These are phyloP conservation scores for Xestia ashworthii DNA, from an alignment of 2,888 invertebrate genomes.

Conservation along the genomic window DNA sequence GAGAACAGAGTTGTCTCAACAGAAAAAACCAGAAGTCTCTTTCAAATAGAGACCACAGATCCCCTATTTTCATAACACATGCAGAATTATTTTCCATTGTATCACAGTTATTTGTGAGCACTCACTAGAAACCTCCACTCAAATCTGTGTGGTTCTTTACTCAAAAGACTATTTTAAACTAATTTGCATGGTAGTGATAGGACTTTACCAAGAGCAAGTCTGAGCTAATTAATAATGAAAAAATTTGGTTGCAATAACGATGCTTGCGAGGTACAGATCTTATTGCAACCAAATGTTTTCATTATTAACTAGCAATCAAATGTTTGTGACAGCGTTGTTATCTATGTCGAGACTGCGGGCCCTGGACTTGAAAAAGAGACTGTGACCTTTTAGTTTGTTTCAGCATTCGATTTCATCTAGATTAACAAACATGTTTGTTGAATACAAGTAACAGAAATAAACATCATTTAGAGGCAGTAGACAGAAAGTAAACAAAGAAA, in stretches of 20 bases:
- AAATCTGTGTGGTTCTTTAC: not conserved
- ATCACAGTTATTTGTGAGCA: not conserved
- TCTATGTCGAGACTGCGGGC: too few relatives aligned
- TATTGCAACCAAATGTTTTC: too few relatives aligned
- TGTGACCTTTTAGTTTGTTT: not conserved
- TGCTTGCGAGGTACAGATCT: too few relatives aligned
- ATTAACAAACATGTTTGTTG: not conserved
- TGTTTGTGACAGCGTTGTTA: too few relatives aligned
- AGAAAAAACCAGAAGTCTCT: not conserved
- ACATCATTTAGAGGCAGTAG: not conserved
- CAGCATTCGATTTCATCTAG: not conserved
- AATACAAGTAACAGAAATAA: not conserved
- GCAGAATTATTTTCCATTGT: not conserved
- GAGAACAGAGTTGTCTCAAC: too few relatives aligned
- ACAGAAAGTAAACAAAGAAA: constrained; percentile 7
- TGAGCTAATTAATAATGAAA: too few relatives aligned
- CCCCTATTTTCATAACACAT: not conserved
- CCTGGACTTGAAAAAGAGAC: not conserved
- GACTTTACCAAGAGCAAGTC: not conserved
- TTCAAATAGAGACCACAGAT: not conserved
- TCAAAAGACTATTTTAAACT: not conserved
- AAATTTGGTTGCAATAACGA: too few relatives aligned
- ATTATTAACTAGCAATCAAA: too few relatives aligned
- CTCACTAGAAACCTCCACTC: not conserved
- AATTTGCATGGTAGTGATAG: not conserved